Conservation (phyloP, 2,797 vertebrate species). For the Lepilemur ruficaudatus region DNA sequence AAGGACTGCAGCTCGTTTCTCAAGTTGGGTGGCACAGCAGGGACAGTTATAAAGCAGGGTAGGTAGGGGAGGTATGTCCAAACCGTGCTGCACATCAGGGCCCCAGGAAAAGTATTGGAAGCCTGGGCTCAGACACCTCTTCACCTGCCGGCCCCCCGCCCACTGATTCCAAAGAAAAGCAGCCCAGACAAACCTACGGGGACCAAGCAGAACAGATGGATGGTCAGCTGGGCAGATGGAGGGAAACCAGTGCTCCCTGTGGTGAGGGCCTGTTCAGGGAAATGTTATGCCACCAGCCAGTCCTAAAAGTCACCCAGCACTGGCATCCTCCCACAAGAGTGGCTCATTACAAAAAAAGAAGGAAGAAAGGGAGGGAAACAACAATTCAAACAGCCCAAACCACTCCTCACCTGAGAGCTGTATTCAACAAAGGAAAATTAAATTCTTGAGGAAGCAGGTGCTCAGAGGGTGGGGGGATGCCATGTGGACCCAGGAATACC, state of each 20-base stretch:
- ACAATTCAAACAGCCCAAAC: neutral
- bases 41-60: neutral
- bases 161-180: neutral
- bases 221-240: rapidly evolving
- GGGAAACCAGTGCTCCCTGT: neutral
- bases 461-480: neutral
- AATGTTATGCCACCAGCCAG: neutral
- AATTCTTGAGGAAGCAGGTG: slow-evolving; percentile 15
- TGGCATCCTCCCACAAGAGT: neutral
- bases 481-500: neutral
- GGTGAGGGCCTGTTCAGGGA: neutral
- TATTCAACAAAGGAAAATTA: neutral
- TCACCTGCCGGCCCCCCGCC: no score
- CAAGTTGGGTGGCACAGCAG: neutral
- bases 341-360: neutral
- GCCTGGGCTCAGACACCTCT: neutral
- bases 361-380: neutral
- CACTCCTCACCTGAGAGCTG: neutral
- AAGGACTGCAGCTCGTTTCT: neutral
- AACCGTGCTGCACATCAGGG: neutral
- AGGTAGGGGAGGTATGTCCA: neutral
- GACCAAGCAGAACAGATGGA: neutral
- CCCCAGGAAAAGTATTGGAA: neutral
- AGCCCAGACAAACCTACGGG: neutral
- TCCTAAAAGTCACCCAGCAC: neutral